Base-by-base conservation (phyloP, 2,797 vertebrate species). In the Aythya fuligula region DNA sequence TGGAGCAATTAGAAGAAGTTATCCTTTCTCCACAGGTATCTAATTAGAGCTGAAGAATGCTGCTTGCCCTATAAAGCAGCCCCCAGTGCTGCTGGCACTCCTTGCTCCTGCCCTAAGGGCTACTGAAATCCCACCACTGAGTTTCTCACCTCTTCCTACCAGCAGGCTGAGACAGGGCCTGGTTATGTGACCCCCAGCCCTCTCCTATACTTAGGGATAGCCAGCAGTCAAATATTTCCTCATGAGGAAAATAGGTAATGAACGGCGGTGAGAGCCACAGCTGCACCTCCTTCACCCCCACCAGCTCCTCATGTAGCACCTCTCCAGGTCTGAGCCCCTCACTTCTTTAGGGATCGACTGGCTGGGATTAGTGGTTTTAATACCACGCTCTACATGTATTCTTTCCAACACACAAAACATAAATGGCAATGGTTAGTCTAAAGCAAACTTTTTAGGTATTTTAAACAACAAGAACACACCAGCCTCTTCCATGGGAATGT, bases 221-320 rank as follows among this genome's bases (percentile, higher is more conserved):
- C 5, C 1, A 30, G 34, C 4, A n/a, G 45, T 15, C 7, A 84
- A 67, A 51, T 2, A 1, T 36, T 54, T 79, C n/a, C 45, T 76
- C 21, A 25, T 0, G 1, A 3, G 58, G 45, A 67, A 56, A 78
- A 53, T 15, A 65, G 43, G 64, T 0, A 0, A 28, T 4, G n/a
- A 73, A 14, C 11, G 53, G 14, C 10, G 6, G 8, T 28, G 38
- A 74, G 11, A 86, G 34, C 17, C 51, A 75, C 41, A 41, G 16
- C 10, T 69, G 13, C 7, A n/a, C 4, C 8, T 81, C 17, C n/a
- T 43, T 56, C 74, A 51, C 24, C 16, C 64, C 57, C 27, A 4
- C 36, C 24, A 34, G 25, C 22, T 76, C 4, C 32, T 16, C 11
- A 6, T 34, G 39, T 15, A 77, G 34, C 34, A 54, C 12, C 11